phyloP scores from a whole-genome alignment of 2,797 vertebrate species.

The Synanceia verrucosa region DNA sequence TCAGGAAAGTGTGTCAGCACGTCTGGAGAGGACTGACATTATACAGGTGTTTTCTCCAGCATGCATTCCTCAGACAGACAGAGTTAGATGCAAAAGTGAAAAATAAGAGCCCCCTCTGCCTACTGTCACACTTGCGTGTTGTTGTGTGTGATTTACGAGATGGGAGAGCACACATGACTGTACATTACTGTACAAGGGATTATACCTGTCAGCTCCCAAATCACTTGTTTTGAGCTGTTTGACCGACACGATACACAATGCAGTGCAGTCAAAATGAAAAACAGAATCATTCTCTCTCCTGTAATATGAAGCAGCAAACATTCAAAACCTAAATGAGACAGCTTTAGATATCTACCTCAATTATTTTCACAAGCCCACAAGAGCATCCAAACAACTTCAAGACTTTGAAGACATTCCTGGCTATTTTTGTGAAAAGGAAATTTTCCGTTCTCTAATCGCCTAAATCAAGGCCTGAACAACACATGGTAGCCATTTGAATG shows the following conservation, averaged over 20 bases:
- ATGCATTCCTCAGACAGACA: slow-evolving; percentile 61
- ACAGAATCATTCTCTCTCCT: slow-evolving; percentile 1
- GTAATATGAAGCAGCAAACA: neutral
- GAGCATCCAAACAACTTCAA: slow-evolving; percentile 34
- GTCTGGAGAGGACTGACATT: slow-evolving; percentile 61
- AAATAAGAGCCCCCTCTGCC: slow-evolving; percentile 7
- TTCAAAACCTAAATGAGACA: neutral
- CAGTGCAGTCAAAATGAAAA: neutral
- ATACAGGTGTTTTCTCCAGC: slow-evolving; percentile 65
- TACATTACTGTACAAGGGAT: slow-evolving; percentile 47
- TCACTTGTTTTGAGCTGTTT: slow-evolving; percentile 25
- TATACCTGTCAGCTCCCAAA: slow-evolving; percentile 32
- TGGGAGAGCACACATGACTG: slow-evolving; percentile 25
- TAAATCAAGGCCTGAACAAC: slow-evolving; percentile 26
- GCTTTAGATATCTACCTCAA: slow-evolving; percentile 14
- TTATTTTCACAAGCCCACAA: slow-evolving; percentile 38
- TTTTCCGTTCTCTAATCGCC: slow-evolving; percentile 38
- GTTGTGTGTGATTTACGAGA: slow-evolving; percentile 60
- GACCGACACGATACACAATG: neutral
- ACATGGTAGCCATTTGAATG: slow-evolving; percentile 27
- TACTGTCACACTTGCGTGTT: slow-evolving; percentile 42
- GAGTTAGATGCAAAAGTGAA: slow-evolving; percentile 34
- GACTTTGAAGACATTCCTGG: slow-evolving; percentile 26
- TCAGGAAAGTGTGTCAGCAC: slow-evolving; percentile 74
- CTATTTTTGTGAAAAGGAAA: neutral